Conservation (phyloP, 37 sponge, comb jelly and placozoan species). For the Hexactinellida sp. region DNA sequence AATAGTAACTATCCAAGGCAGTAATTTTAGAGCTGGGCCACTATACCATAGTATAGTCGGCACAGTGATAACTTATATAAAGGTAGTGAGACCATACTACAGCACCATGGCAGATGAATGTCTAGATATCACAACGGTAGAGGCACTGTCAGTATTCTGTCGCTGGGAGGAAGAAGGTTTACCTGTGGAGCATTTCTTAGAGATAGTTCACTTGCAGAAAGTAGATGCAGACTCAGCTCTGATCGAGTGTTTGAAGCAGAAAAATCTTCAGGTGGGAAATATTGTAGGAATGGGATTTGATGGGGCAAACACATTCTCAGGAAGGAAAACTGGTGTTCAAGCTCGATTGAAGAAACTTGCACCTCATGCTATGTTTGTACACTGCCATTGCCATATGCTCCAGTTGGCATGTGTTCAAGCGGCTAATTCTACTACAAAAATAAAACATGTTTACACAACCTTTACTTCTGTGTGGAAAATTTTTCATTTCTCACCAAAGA, state of each 20-base stretch:
- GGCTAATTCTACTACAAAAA: background rate
- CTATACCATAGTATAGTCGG: too few relatives aligned
- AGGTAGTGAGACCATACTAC: background rate
- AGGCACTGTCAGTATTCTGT: background rate
- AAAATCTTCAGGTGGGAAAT: background rate
- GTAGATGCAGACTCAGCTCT: background rate
- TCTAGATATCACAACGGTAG: background rate
- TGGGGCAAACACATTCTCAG: constrained; percentile 28
- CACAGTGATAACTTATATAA: too few relatives aligned
- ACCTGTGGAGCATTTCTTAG: background rate
- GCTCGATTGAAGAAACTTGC: background rate
- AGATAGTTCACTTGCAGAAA: background rate
- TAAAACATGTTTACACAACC: background rate
- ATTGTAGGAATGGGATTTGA: constrained; percentile 14
- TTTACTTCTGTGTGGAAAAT: background rate
- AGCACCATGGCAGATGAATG: constrained; percentile 11
- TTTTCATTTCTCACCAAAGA: background rate
- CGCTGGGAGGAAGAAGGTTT: background rate
- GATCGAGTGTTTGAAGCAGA: too few relatives aligned
- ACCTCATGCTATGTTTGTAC: constrained; percentile 24
- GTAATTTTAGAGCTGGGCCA: too few relatives aligned
- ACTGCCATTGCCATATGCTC: background rate
- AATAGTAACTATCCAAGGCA: too few relatives aligned
- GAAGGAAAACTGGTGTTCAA: constrained; percentile 3
- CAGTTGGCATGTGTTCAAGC: background rate